Evolutionary conservation across 2,797 vertebrate genomes (phyloP), one percentile per base, ranked within the genome.

Genomic region (Synanceia verrucosa): DNA sequence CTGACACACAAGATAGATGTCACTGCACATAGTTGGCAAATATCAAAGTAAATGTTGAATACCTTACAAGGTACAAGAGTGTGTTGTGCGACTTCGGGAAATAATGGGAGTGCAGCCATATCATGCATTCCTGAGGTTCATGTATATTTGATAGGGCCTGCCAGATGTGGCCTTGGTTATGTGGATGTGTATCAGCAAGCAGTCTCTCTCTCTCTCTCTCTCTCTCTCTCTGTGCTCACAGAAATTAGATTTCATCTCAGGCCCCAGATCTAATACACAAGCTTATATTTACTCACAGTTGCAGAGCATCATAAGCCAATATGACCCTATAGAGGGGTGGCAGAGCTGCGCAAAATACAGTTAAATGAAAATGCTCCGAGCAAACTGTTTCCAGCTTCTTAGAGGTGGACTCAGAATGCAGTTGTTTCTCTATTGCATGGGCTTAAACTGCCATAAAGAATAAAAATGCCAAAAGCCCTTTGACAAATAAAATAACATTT

Each of bases 191-290:
- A 85, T 89, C 81, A 82, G 86, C 84, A 67, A 85, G 83, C 85
- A 86, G 83, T 90, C 83, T 86, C 84, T 82, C 79, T 73, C 71
- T 69, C 84, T 79, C 51, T 33, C 51, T 41, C 39, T 41, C 16
- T 29, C n/a, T n/a, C n/a, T n/a, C n/a, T n/a, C n/a, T n/a, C n/a
- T 14, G 78, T 81, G 82, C 85, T 82, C 52, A 33, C 47, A 86
- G 84, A 92, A 93, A 93, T 92, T 88, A 86, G 89, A 93, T 93
- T 93, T 89, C 86, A 89, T 91, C 89, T 84, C 70, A 65, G 81
- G 71, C 71, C 79, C 80, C 86, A 91, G 88, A 92, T 90, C 89
- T 91, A 92, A 93, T 92, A 89, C 87, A 87, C 88, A 73, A 78
- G 76, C 85, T 89, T 87, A 84, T 92, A 93, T 93, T 91, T 91